Percentiles rank a stretch among this genome's conserved stretches.
These are phyloP conservation scores for Sphaeramia orbicularis DNA, from an alignment of 2,797 vertebrate genomes.

Conservation along the genomic window DNA sequence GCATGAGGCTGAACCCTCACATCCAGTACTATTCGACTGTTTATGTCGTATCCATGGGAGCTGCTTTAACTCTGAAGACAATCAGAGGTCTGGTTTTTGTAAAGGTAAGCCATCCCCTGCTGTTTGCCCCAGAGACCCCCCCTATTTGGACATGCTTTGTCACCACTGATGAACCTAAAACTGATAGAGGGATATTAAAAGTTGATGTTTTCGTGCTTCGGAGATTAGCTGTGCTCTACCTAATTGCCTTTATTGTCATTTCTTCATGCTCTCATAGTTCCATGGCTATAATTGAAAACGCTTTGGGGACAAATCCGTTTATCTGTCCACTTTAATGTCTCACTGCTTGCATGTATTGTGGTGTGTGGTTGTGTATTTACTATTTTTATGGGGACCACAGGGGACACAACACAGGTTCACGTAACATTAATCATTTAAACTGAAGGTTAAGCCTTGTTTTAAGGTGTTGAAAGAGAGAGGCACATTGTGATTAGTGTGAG, in stretches of 20 bases:
- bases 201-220: conserved; percentile 18
- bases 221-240: conserved; percentile 35
- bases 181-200: conserved; percentile 1
- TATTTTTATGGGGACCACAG: no score
- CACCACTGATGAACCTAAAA: conserved; percentile 23
- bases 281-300: conserved; percentile 74
- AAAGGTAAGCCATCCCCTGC: conserved; percentile 78
- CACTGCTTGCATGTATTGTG: conserved; percentile 44
- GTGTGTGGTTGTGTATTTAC: conserved; percentile 12
- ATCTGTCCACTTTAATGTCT: conserved; percentile 67
- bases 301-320: conserved; percentile 79
- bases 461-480: no score
- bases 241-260: conserved; percentile 68
- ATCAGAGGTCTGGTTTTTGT: conserved; percentile 86
- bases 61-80: conserved; percentile 84
- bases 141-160: conserved; percentile 6
- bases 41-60: conserved; percentile 85
- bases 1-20: conserved; percentile 86
- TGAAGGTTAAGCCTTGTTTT: no score
- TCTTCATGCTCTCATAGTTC: conserved; percentile 53
- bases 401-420: no score
- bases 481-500: no score
- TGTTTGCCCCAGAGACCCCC: background rate
- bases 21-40: conserved; percentile 83
- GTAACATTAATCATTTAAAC: no score